Percentiles rank a stretch among this genome's conserved stretches.
Conservation (phyloP, 1,140 invertebrate species). For the Neodiprion fabricii region DNA sequence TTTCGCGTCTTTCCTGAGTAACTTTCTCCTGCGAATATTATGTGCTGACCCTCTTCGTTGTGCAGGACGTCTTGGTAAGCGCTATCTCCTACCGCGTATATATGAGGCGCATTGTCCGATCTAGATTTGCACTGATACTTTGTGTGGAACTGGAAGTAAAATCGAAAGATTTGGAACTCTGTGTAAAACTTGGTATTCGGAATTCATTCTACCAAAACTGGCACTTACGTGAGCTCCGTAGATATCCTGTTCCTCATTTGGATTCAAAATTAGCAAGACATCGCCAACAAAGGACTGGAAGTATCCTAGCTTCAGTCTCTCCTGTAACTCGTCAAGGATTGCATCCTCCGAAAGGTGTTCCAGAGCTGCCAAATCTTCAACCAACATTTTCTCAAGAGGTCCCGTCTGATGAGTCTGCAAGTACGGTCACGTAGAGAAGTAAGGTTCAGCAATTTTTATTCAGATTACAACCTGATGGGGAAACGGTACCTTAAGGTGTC, state of each 20-base stretch:
- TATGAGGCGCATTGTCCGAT: constrained; percentile 89
- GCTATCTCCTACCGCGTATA: constrained; percentile 86
- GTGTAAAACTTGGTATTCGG: constrained; percentile 20
- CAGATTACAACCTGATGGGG: neutral
- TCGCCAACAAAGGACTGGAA: constrained; percentile 92
- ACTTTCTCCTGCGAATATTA: constrained; percentile 83
- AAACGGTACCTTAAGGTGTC: constrained; percentile 62
- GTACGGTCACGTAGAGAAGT: neutral
- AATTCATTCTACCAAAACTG: constrained; percentile 4
- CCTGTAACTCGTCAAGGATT: constrained; percentile 76
- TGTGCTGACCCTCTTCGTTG: constrained; percentile 81
- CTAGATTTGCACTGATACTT: constrained; percentile 86
- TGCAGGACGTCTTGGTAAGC: constrained; percentile 87
- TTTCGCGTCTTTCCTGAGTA: constrained; percentile 85
- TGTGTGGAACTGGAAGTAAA: constrained; percentile 72
- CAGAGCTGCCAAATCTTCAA: constrained; percentile 86
- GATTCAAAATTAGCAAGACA: constrained; percentile 86
- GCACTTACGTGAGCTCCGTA: constrained; percentile 71
- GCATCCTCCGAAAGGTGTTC: constrained; percentile 80
- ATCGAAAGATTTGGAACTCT: constrained; percentile 21
- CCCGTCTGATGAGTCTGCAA: constrained; percentile 46
- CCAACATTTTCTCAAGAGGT: constrained; percentile 73
- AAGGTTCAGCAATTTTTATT: constrained; percentile 8
- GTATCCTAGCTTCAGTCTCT: constrained; percentile 72
- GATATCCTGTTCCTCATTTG: constrained; percentile 75